Evolutionary conservation across 2,888 invertebrate genomes (phyloP), one percentile per base, ranked within the genome.

Genomic region (Melolontha melolontha): DNA sequence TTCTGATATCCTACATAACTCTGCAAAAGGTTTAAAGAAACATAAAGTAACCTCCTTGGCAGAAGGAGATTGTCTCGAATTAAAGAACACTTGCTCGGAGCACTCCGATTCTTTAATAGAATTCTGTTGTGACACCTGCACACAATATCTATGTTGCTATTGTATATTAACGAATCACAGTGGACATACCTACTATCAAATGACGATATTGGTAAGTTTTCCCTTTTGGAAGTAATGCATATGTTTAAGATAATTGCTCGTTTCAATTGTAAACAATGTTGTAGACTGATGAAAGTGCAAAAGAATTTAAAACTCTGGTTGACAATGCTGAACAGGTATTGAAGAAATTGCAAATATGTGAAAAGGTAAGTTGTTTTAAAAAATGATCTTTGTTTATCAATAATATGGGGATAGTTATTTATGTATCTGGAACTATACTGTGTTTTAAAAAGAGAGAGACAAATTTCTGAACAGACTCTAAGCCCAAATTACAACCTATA

Each of bases 121-220:
- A 14, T 83, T 84, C 73, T 79, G 77, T 67, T 87, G 87, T 70
- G 75, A 73, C 2, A 74, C 78, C 10, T 86, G 87, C 72, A 68
- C 80, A n/a, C 54, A 70, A 22, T 71, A 76, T 1, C 73, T 77
- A 1, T 87, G 86, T 67, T 80, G 83, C n/a, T 81, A 83, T 54
- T 86, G 86, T 69, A 76, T 81, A 63, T 41, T 85, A 5, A 70
- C 75, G 0, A 71, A 70, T 0, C 86, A 86, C 73, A 74, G 73
- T 1, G 77, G 76, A 0, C 86, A 86, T 72, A 69, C 71, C 0
- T 74, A 77, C 42, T 64, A 77, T 0, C 41, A 75, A 22, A 67
- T 83, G 12, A 51, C 70, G 0, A 72, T 79, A 55, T 77, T 82
- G 81, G 86, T 86, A 76, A 74, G 79, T 17, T 12, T 22, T 22